These are phyloP conservation scores for Nebria salina DNA, from an alignment of 2,888 invertebrate genomes.

Conservation along the genomic window DNA sequence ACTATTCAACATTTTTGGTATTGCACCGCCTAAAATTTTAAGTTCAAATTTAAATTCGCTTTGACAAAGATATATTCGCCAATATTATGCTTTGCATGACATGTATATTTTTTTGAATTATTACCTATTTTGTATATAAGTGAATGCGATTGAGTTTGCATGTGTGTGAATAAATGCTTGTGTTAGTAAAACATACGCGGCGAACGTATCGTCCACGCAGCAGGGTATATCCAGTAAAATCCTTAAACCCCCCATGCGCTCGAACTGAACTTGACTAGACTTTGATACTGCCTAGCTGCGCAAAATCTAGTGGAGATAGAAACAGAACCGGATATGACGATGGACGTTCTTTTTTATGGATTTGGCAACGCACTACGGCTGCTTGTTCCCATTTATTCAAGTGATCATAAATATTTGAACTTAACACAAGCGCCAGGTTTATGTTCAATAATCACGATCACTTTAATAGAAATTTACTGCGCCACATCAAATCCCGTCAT, in stretches of 20 bases:
- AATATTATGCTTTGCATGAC: no score
- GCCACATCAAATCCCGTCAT: background rate
- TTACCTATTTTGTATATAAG: no score
- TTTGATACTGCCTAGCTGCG: background rate
- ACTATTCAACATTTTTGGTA: no score
- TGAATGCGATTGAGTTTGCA: no score
- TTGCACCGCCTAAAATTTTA: no score
- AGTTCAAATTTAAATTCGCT: no score
- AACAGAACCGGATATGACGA: background rate
- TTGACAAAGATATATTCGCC: no score
- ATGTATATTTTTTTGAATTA: no score
- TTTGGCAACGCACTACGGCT: background rate
- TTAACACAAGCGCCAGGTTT: background rate
- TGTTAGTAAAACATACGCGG: background rate
- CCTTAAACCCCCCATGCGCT: background rate
- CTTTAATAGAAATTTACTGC: background rate
- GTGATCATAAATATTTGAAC: constrained; percentile 1
- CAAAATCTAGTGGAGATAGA: background rate
- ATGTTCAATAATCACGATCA: background rate
- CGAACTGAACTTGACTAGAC: background rate
- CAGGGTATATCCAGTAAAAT: background rate
- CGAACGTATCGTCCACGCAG: background rate
- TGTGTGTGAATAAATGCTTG: background rate
- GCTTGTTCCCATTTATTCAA: background rate
- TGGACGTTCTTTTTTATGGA: background rate